phyloP scores from a whole-genome alignment of 1,140 invertebrate species.

The Doryteuthis pealeii region DNA sequence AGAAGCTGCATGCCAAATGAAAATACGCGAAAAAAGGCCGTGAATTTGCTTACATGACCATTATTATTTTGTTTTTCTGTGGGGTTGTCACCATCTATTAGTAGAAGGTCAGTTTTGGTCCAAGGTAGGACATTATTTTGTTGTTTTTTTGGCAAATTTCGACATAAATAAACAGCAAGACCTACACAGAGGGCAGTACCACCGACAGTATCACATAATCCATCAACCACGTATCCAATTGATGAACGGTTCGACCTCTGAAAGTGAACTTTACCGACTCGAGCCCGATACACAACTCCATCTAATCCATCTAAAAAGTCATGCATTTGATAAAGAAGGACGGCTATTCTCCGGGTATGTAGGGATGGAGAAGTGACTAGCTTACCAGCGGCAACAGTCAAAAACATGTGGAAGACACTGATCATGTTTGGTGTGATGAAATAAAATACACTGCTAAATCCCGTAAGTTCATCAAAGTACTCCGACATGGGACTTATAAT shows the following conservation, averaged over 20 bases:
- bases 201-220: constrained; percentile 42
- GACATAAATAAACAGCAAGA: constrained; percentile 13
- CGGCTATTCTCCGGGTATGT: constrained; percentile 42
- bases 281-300: constrained; percentile 51
- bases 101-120: constrained; percentile 23
- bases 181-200: constrained; percentile 37
- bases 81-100: background rate
- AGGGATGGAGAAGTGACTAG: constrained; percentile 49
- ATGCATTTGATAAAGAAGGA: constrained; percentile 47
- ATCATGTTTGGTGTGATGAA: constrained; percentile 57
- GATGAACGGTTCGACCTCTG: constrained; percentile 47
- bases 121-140: constrained; percentile 23
- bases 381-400: constrained; percentile 46
- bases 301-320: constrained; percentile 53
- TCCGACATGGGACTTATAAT: constrained; percentile 47
- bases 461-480: constrained; percentile 45
- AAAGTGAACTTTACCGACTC: constrained; percentile 29
- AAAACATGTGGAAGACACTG: constrained; percentile 45
- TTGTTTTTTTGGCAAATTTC: constrained; percentile 7
- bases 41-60: constrained; percentile 36
- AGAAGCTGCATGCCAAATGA: constrained; percentile 45
- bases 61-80: constrained; percentile 2
- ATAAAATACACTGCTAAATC: constrained; percentile 50
- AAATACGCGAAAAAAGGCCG: constrained; percentile 45
- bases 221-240: constrained; percentile 52